Evolutionary conservation across 2,113 vertebrate genomes (phyloP).

Genomic region (Pterophyllum scalare): DNA sequence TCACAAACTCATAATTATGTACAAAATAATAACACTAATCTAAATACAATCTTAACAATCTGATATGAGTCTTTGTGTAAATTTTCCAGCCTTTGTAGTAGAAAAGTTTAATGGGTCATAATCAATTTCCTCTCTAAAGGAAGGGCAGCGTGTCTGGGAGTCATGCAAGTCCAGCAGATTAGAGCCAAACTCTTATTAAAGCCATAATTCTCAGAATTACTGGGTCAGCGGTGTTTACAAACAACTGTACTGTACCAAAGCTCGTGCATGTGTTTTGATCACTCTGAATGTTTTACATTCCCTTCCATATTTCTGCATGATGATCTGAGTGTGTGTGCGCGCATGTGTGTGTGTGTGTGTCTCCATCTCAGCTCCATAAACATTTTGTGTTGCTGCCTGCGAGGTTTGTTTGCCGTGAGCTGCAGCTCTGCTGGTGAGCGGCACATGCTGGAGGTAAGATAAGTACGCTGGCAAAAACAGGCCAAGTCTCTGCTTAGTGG

Average conservation of each 20-base stretch:
- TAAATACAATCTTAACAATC: neutral
- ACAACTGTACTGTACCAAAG: neutral
- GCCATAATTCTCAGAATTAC: neutral
- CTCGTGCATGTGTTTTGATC: accelerated
- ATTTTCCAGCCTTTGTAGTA: conserved; percentile 14
- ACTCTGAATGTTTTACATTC: neutral
- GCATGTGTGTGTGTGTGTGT: too few species aligned
- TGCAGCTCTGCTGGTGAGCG: neutral
- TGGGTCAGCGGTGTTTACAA: neutral
- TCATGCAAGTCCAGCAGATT: conserved; percentile 29
- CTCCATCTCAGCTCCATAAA: neutral
- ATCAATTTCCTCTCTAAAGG: neutral
- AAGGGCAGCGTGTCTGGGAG: too few species aligned
- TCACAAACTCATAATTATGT: neutral
- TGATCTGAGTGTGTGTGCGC: neutral
- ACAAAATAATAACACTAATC: neutral
- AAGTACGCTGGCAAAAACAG: conserved; percentile 57
- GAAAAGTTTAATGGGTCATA: conserved; percentile 31
- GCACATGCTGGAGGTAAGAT: conserved; percentile 20
- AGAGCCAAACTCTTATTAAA: neutral
- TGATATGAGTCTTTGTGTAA: neutral
- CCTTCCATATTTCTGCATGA: neutral
- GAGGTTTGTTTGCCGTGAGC: conserved; percentile 7
- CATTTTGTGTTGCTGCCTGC: neutral
- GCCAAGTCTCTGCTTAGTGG: conserved; percentile 33